phyloP scores from a whole-genome alignment of 2,888 invertebrate genomes.

The Pheosia gnoma region DNA sequence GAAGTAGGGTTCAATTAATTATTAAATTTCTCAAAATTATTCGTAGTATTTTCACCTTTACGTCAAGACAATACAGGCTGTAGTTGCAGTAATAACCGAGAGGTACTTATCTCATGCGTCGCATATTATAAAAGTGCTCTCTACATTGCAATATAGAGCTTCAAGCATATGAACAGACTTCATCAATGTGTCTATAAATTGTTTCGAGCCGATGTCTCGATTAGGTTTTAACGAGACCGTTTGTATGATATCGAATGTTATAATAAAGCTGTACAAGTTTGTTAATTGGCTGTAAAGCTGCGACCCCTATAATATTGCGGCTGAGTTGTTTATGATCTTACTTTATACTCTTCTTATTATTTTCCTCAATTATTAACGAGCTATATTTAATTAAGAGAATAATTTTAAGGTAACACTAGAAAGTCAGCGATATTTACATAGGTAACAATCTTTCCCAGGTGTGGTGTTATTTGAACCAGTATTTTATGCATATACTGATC shows the following conservation, averaged over 20 bases:
- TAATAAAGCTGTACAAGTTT: neutral
- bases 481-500: no score
- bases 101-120: slow-evolving; percentile 30
- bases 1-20: slow-evolving; percentile 24
- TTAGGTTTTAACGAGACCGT: slow-evolving; percentile 30
- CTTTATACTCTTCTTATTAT: neutral
- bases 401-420: neutral
- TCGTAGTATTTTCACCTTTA: slow-evolving; percentile 12
- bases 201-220: slow-evolving; percentile 27
- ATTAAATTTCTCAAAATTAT: slow-evolving; percentile 36
- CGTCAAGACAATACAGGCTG: slow-evolving; percentile 15
- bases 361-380: neutral
- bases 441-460: no score
- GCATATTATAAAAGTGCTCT: slow-evolving; percentile 29
- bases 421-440: neutral
- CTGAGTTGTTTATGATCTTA: neutral
- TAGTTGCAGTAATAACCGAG: slow-evolving; percentile 29
- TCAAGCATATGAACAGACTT: slow-evolving; percentile 24
- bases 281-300: neutral
- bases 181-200: slow-evolving; percentile 45
- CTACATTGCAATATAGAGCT: slow-evolving; percentile 28
- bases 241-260: slow-evolving; percentile 15
- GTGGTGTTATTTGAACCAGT: no score
- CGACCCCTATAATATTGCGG: neutral
- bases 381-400: neutral